Base-by-base conservation (phyloP, 2,113 vertebrate genomes). In the Drymodes brunneopygia region DNA sequence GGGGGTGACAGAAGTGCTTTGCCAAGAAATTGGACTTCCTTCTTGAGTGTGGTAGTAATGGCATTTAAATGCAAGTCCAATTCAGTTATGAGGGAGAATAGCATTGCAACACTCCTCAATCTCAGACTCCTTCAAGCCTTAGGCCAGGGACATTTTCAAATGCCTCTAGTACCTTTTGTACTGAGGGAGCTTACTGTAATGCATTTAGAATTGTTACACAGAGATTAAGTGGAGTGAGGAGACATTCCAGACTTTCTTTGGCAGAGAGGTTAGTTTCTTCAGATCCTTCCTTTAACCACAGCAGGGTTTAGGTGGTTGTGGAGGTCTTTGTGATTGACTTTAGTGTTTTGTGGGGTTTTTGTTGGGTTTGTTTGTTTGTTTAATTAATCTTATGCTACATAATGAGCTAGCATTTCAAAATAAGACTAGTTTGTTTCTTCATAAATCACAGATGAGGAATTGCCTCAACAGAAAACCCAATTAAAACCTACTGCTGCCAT, bases 341-440 rank as follows among this genome's bases (percentile, higher is more conserved):
- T 50, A 36, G 42, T 12, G 6, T 15, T 86, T 72, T 77, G 11
- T 44, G 24, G 8, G 11, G 2, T 3, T 40, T 36, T 33, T 48
- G 27, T 36, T 62, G 22, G 18, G 4, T 25, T 10, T 15, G 2
- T 54, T 72, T 80, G 38, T 73, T 95, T 96, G 84, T 91, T 92
- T 10, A 47, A 66, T 72, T 86, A 92, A 74, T 67, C 44, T 65
- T 64, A 73, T 50, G 40, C 65, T 95, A 91, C 94, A 70, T 94
- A 92, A 97, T 95, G 54, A 96, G 97, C 95, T 95, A 91, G 21
- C 47, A 56, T 95, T 97, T 96, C 65, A 91, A 90, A 97, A 75
- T 81, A 90, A 96, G 36, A 81, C 58, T 95, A 31, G 95, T 96
- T 95, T 35, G 36, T 89, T 97, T 96, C 72, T 96, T 97, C 56